Evolutionary conservation across 1,140 invertebrate species (phyloP).

Genomic region (Piezodorus guildinii): DNA sequence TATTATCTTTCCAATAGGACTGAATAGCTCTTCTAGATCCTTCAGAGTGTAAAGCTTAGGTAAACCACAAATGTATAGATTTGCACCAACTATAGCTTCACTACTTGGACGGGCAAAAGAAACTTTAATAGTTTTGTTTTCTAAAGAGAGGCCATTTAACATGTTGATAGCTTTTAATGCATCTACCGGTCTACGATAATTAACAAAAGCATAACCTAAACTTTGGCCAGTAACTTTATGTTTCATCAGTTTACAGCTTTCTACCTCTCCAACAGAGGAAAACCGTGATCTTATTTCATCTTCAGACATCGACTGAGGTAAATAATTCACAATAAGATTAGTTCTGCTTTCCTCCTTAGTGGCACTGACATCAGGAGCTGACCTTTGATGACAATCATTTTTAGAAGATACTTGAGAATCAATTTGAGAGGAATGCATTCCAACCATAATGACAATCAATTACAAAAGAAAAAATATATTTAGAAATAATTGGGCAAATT

Average conservation of each 20-base stretch:
- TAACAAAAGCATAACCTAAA: conserved; percentile 81
- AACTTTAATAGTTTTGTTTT: conserved; percentile 88
- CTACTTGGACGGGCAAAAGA: conserved; percentile 79
- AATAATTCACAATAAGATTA: conserved; percentile 97
- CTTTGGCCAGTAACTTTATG: conserved; percentile 79
- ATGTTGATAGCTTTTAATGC: conserved; percentile 77
- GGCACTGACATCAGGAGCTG: no score
- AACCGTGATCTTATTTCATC: conserved; percentile 96
- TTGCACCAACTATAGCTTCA: conserved; percentile 81
- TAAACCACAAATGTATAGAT: conserved; percentile 77
- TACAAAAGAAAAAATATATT: no score
- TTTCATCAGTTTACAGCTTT: conserved; percentile 95
- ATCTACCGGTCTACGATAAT: conserved; percentile 70
- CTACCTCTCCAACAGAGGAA: conserved; percentile 93
- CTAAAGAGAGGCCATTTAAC: conserved; percentile 69
- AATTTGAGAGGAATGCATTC: no score
- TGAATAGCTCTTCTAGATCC: conserved; percentile 72
- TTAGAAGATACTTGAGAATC: no score
- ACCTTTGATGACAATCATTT: no score
- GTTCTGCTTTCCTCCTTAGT: conserved; percentile 76
- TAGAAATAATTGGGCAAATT: no score
- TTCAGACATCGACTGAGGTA: conserved; percentile 98
- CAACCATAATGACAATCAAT: no score
- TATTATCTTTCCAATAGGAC: conserved; percentile 70
- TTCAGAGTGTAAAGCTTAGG: conserved; percentile 75